A percentile compares a stretch with the other conserved stretches of the same genome.
phyloP scores from a whole-genome alignment of 35 echinoderm and acorn worm species.

The Lytechinus pictus region DNA sequence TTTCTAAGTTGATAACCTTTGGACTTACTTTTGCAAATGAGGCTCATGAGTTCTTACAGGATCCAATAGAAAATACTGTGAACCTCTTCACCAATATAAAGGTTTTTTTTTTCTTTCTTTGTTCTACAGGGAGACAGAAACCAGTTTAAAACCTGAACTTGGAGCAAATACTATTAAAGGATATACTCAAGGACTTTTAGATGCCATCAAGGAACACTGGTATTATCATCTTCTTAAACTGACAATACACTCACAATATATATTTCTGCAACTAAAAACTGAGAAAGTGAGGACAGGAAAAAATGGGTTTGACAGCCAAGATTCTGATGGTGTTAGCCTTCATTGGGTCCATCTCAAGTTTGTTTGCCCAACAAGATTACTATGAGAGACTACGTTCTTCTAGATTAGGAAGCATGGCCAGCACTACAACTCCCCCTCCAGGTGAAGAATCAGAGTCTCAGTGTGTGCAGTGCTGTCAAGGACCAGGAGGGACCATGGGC shows the following conservation, averaged over 20 bases:
- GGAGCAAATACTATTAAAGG: not conserved
- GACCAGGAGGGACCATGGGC: conserved; percentile 51
- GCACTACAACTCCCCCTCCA: not conserved
- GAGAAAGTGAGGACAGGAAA: not conserved
- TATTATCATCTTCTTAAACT: not conserved
- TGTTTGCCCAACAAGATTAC: conserved; percentile 24
- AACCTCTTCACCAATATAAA: too few relatives aligned
- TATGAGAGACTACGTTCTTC: not conserved
- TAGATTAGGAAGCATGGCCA: not conserved
- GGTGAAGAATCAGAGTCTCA: conserved; percentile 44
- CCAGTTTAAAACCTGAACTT: not conserved
- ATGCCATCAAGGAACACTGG: not conserved
- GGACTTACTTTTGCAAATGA: too few relatives aligned
- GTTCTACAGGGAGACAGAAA: not conserved
- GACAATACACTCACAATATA: not conserved
- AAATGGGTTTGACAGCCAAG: not conserved
- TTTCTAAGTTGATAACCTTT: too few relatives aligned
- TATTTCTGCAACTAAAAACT: not conserved
- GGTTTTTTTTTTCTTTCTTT: too few relatives aligned
- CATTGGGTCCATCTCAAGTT: conserved; percentile 26
- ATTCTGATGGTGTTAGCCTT: not conserved
- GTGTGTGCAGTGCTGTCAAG: conserved; percentile 50
- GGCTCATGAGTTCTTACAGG: too few relatives aligned
- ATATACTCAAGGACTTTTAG: not conserved
- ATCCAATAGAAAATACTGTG: too few relatives aligned